Evolutionary conservation across 2,888 invertebrate genomes (phyloP), one percentile per base, ranked within the genome.

Genomic region (Pyrocoelia pectoralis): DNA sequence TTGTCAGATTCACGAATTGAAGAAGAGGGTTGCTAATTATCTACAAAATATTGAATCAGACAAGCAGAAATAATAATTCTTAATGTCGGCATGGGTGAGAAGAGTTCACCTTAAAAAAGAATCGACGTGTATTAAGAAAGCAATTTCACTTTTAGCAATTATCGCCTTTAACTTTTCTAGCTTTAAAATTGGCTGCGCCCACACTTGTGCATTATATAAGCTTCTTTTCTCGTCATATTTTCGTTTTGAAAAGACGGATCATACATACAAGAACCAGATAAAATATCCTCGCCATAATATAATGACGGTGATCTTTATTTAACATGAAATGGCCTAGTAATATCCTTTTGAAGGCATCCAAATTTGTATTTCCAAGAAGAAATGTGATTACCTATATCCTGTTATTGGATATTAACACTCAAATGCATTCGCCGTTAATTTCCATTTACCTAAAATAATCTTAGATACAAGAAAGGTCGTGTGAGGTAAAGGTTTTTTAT

Each of bases 261-360:
- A 70, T 71, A 69, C 69, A 66, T 69, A 64, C 56, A 61, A 73
- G 71, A 74, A 75, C 74, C 74, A 72, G 74, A 74, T 75, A 67
- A 74, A 72, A 72, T 73, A 69, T 70, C 73, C 74, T 67, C 68
- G 58, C 46, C 53, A 69, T 70, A 73, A 73, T 71, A 72, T 73
- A 71, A 73, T 72, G 72, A 70, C 70, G 68, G 69, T 68, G 68
- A 66, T 69, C 67, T 71, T 66, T 57, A 61, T 61, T 56, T 62
- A 59, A 68, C 61, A 55, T 15, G 56, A 65, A 61, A 56, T 65
- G 61, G 57, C 52, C 61, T 49, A 56, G 28, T 61, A 50, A 56
- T 15, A 49, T 52, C 24, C 28, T 59, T 41, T 50, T 28, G 64
- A 59, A 56, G 24, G 6, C 24, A 6, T 3, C 4, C 24, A 24